A percentile compares a stretch with the other conserved stretches of the same genome.
phyloP scores from a whole-genome alignment of 2,113 vertebrate genomes.

The Oreochromis spilurus region DNA sequence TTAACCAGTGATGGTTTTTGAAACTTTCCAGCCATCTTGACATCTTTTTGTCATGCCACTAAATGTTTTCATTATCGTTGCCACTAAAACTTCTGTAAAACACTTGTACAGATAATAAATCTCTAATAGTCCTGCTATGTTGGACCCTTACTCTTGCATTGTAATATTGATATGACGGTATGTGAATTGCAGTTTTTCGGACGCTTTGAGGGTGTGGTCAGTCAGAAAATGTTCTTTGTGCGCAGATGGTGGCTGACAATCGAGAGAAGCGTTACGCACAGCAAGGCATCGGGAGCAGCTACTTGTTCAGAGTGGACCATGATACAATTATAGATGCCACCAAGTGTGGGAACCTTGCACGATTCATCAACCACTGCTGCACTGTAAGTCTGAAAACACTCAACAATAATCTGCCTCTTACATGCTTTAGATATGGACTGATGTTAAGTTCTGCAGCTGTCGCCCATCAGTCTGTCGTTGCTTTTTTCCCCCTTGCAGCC shows the following conservation, averaged over 20 bases:
- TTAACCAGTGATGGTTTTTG: neutral
- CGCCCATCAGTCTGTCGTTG: rapidly evolving
- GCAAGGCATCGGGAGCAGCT: conserved; percentile 92
- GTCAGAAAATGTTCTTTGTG: neutral
- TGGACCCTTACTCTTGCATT: neutral
- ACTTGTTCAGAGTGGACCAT: conserved; percentile 90
- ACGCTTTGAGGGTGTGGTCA: neutral
- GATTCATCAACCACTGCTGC: conserved; percentile 95
- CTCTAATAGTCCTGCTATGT: neutral
- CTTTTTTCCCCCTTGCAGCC: conserved; percentile 67
- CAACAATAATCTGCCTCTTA: neutral
- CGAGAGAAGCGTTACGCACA: conserved; percentile 88
- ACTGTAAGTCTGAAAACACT: conserved; percentile 73
- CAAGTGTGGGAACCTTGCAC: conserved; percentile 87
- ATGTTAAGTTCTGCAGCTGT: rapidly evolving
- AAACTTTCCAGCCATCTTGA: neutral
- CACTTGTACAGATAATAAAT: neutral
- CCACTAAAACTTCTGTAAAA: neutral
- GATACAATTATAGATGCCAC: conserved; percentile 95
- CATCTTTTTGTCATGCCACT: neutral
- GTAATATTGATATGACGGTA: neutral
- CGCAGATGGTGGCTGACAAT: conserved; percentile 89
- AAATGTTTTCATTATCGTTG: neutral
- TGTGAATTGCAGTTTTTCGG: neutral
- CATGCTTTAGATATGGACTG: neutral